Conservation (phyloP, 2,113 vertebrate species). For the Crotalus viridis region DNA sequence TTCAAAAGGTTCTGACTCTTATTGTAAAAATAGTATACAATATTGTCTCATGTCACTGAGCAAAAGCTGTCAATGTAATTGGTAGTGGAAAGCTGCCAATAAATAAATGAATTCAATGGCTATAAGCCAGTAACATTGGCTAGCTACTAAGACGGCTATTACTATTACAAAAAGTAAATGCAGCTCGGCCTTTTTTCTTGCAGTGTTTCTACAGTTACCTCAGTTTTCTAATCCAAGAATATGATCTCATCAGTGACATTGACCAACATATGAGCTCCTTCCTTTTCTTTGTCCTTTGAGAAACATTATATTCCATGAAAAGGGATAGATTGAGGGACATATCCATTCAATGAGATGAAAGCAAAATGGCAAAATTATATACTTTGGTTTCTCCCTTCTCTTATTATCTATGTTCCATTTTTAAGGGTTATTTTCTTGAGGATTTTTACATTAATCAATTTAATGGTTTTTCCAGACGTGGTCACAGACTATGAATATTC, state of each 20-base stretch:
- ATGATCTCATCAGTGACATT: conserved; percentile 13
- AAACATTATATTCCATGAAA: conserved; percentile 19
- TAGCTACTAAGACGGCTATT: conserved; percentile 49
- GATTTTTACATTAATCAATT: background rate
- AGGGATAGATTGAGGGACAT: background rate
- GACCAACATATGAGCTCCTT: conserved; percentile 4
- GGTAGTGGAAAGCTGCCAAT: conserved; percentile 38
- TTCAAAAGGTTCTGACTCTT: background rate
- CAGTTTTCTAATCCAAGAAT: background rate
- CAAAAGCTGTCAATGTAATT: conserved; percentile 32
- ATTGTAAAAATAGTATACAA: background rate
- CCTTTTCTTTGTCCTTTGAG: conserved; percentile 15
- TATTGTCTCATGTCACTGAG: background rate
- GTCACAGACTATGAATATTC: background rate
- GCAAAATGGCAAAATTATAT: background rate
- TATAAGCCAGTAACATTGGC: conserved; percentile 32
- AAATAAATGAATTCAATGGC: conserved; percentile 51
- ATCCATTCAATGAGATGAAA: background rate
- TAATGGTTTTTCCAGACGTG: background rate
- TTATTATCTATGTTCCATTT: background rate
- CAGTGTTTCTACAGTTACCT: conserved; percentile 32
- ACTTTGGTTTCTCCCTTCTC: background rate
- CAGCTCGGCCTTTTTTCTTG: conserved; percentile 26
- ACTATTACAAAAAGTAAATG: conserved; percentile 1
- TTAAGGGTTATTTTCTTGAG: background rate